Evolutionary conservation across 2,888 invertebrate species (phyloP), one percentile per base, ranked within the genome.

Genomic region (Drosophila buzzatii): DNA sequence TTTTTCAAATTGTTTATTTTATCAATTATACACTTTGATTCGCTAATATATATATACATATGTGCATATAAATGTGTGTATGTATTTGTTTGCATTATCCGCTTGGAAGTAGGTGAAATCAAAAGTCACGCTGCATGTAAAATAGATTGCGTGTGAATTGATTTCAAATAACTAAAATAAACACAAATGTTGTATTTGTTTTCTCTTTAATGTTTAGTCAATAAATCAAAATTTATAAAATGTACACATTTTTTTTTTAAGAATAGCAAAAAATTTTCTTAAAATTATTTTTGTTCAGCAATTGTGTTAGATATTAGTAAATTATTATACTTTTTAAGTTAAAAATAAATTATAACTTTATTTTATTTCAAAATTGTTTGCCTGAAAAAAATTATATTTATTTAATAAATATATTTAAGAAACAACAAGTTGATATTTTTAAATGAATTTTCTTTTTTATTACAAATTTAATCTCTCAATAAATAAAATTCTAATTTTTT

Each of bases 81-180:
- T 20, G 55, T 56, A 63, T 67, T 68, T 89, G 77, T 83, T 86
- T 70, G 56, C 69, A 63, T 59, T 74, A 66, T 63, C 56, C 60
- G 53, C 60, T 53, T 64, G 3, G 37, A 47, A 61, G 65, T 51
- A 23, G 45, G 51, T 42, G 63, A 56, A 62, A 51, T 51, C 57
- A 41, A 60, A 42, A 68, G 72, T 80, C 84, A 67, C 67, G 59
- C 20, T 55, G 65, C 42, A 69, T 51, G 37, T 51, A 66, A 63
- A 62, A 59, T 37, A 60, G 53, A 62, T 79, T 66, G 63, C 56
- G 66, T 90, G 89, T 89, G 63, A 89, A 90, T 90, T 85, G 59
- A 75, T 52, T 39, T 65, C 18, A 88, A 77, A 88, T 85, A 51
- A 60, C 49, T 60, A 56, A 70, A 76, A 65, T 56, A 70, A 85